phyloP scores from a whole-genome alignment of 1,140 invertebrate species.

The Lordiphosa mommai region DNA sequence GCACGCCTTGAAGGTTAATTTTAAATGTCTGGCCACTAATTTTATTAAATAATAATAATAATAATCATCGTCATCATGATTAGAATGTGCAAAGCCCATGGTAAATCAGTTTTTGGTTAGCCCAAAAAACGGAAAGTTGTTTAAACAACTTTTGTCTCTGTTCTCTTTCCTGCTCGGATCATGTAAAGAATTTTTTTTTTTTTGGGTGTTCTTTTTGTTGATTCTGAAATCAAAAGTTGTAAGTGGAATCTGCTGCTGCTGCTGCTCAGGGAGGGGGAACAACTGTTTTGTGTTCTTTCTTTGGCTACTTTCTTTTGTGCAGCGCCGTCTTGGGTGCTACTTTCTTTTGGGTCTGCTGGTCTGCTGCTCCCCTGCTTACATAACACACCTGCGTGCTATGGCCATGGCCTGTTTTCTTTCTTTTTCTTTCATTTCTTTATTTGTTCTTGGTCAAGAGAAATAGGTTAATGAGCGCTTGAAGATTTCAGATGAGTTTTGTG shows the following conservation, averaged over 20 bases:
- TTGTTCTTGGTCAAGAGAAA: conserved; percentile 52
- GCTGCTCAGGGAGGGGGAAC: too few relatives aligned
- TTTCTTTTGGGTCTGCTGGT: conserved; percentile 35
- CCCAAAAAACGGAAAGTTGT: conserved; percentile 49
- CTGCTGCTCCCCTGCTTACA: too few relatives aligned
- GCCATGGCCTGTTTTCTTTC: conserved; percentile 10
- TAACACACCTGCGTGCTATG: too few relatives aligned
- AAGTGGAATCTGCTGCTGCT: conserved; percentile 14
- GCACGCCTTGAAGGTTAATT: conserved; percentile 56
- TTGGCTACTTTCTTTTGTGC: conserved; percentile 29
- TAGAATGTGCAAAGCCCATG: conserved; percentile 10
- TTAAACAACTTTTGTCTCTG: conserved; percentile 20
- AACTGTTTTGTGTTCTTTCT: conserved; percentile 7
- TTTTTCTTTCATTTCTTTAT: conserved; percentile 33
- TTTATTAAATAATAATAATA: conserved; percentile 3
- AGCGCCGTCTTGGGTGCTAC: conserved; percentile 41
- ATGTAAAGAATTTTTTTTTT: conserved; percentile 15
- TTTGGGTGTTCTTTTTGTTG: conserved; percentile 31
- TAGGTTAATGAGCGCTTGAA: conserved; percentile 54
- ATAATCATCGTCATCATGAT: conserved; percentile 7
- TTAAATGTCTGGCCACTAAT: conserved; percentile 16
- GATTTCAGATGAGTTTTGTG: conserved; percentile 25
- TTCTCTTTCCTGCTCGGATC: not conserved
- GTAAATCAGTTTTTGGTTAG: not conserved
- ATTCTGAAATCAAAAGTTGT: conserved; percentile 67